Conservation (phyloP, 1,140 invertebrate genomes). For the Phthorimaea operculella region DNA sequence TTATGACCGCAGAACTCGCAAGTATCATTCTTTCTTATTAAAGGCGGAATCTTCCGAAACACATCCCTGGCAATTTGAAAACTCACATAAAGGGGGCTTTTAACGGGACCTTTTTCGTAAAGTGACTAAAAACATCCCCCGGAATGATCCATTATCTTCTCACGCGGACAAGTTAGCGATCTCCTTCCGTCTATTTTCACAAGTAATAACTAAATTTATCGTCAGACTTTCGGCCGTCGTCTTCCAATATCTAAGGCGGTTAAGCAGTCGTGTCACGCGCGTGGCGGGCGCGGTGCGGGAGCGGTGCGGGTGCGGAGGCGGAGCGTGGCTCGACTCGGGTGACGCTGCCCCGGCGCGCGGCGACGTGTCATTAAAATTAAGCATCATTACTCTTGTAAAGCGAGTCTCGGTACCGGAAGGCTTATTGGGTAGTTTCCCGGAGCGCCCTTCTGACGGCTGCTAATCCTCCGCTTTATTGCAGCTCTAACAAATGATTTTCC, state of each 20-base stretch:
- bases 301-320: conserved; percentile 27
- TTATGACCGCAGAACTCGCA: conserved; percentile 18
- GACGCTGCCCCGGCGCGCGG: conserved; percentile 29
- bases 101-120: conserved; percentile 56
- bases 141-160: conserved; percentile 66
- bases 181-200: conserved; percentile 67
- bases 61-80: conserved; percentile 35
- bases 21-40: conserved; percentile 25
- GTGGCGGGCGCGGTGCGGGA: conserved; percentile 23
- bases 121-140: conserved; percentile 57
- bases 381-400: conserved; percentile 65
- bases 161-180: conserved; percentile 66
- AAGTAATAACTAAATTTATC: conserved; percentile 69
- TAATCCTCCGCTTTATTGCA: conserved; percentile 54
- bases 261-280: conserved; percentile 53
- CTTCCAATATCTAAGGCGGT: conserved; percentile 57
- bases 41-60: conserved; percentile 29
- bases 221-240: conserved; percentile 57
- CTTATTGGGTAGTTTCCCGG: conserved; percentile 58
- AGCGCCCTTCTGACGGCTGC: conserved; percentile 35
- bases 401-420: conserved; percentile 45
- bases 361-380: conserved; percentile 67
- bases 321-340: conserved; percentile 23
- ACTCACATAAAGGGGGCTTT: conserved; percentile 57
- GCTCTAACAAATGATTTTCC: conserved; percentile 48